Base-by-base conservation (phyloP, 2,113 vertebrate genomes). In the Hypomesus transpacificus region DNA sequence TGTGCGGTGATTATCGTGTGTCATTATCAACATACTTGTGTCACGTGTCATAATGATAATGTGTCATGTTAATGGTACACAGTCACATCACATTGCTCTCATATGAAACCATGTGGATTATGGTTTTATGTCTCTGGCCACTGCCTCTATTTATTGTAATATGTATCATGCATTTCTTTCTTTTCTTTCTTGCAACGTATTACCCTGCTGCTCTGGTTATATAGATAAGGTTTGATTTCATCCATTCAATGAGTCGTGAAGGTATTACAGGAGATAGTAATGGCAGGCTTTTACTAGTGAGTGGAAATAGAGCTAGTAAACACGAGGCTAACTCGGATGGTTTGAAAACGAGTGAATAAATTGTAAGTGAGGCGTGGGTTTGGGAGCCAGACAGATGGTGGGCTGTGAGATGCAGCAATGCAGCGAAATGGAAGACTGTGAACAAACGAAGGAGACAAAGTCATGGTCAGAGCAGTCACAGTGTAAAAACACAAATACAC, bases 21-120 rank as follows among this genome's bases (percentile, higher is more conserved):
- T 70, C 73, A 76, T 84, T 79, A 80, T 51, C 66, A 1, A 63
- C 61, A 34, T 63, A 54, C 70, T 52, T 73, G 69, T 77, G 73
- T 68, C 39, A 46, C 39, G 39, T 46, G 39, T 46, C 39, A 46
- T 46, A 46, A 46, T 46, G 39, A 46, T 46, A 46, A 66, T 61
- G 26, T 70, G 75, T 60, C 68, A 57, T 62, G 70, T 64, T 70
- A 75, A 76, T 71, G 73, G 70, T 75, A 46, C 39, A 46, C 59
- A 64, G 34, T 76, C 62, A 58, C 24, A 28, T 22, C 3, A 7
- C 61, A 11, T 17, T n/a, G 7, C 17, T 63, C 61, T 63, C 61
- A 39, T 63, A 11, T 46, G 1, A 46, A 46, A 39, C 28, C 2
- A 61, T 14, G 28, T 18, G 8, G 16, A 63, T 26, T 31, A 63